Conservation (phyloP, 1,140 invertebrate genomes). For the Drosophila navojoa region DNA sequence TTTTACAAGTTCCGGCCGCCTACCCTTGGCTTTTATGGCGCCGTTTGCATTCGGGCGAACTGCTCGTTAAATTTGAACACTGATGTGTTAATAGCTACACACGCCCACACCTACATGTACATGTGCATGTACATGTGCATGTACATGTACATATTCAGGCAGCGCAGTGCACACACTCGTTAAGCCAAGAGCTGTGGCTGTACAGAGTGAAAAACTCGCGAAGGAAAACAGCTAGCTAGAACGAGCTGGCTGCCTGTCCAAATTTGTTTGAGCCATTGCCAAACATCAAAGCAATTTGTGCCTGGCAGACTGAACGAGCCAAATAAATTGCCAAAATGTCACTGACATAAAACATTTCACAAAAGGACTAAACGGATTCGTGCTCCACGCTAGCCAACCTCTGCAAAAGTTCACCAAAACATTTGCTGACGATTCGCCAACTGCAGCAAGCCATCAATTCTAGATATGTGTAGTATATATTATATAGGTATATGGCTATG, state of each 20-base stretch:
- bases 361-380: constrained; percentile 7
- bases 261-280: constrained; percentile 75
- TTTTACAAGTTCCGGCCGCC: constrained; percentile 72
- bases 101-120: constrained; percentile 3
- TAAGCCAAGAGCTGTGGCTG: constrained; percentile 26
- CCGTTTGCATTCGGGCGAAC: constrained; percentile 16
- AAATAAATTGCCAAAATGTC: constrained; percentile 75
- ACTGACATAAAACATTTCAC: constrained; percentile 51
- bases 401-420: constrained; percentile 13
- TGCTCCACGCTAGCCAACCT: neutral
- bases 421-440: constrained; percentile 19
- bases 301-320: constrained; percentile 36
- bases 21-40: constrained; percentile 39
- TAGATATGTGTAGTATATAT: neutral
- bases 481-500: neutral
- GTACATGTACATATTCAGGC: constrained; percentile 2
- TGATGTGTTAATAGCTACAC: constrained; percentile 73
- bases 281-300: constrained; percentile 75
- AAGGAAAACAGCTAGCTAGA: constrained; percentile 2
- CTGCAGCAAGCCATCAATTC: constrained; percentile 40
- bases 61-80: constrained; percentile 78
- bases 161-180: constrained; percentile 34
- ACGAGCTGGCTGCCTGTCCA: constrained; percentile 22
- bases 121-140: neutral
- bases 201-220: constrained; percentile 8